These are phyloP conservation scores for Sitta carolinensis DNA, from an alignment of 2,797 vertebrate species.

Conservation along the genomic window DNA sequence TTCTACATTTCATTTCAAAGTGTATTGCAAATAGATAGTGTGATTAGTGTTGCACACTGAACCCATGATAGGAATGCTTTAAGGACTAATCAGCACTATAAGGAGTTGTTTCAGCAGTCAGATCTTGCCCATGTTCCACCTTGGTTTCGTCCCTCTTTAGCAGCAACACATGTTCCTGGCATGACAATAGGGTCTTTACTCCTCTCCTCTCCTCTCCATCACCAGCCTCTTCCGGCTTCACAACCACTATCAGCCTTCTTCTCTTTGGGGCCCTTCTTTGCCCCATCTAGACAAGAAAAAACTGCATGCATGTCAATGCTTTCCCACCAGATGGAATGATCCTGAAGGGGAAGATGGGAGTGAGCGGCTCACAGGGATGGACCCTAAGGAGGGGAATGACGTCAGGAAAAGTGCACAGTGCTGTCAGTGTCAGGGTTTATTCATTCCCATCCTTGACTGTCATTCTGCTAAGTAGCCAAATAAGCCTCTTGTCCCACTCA, in stretches of 20 bases:
- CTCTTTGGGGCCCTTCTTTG: not conserved
- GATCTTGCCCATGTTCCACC: not conserved
- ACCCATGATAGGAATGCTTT: not conserved
- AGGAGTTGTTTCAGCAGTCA: not conserved
- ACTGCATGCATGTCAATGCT: accelerated
- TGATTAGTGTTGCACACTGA: too few species aligned
- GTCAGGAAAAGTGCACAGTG: accelerated
- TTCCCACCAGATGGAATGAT: too few species aligned
- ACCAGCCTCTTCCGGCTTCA: not conserved
- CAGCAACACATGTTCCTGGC: not conserved
- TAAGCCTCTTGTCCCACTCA: not conserved
- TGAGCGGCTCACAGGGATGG: not conserved
- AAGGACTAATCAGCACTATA: not conserved
- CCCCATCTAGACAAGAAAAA: not conserved
- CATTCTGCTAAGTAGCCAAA: not conserved
- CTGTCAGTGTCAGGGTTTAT: not conserved
- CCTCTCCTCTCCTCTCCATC: too few species aligned
- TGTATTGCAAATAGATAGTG: not conserved
- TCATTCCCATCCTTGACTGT: too few species aligned
- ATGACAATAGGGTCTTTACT: not conserved
- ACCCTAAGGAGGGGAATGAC: not conserved
- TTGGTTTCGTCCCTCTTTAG: accelerated
- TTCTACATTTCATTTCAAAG: not conserved
- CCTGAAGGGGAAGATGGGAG: accelerated
- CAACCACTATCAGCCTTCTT: accelerated